phyloP scores from a whole-genome alignment of 2,888 invertebrate genomes.

The Strigamia maritima region DNA sequence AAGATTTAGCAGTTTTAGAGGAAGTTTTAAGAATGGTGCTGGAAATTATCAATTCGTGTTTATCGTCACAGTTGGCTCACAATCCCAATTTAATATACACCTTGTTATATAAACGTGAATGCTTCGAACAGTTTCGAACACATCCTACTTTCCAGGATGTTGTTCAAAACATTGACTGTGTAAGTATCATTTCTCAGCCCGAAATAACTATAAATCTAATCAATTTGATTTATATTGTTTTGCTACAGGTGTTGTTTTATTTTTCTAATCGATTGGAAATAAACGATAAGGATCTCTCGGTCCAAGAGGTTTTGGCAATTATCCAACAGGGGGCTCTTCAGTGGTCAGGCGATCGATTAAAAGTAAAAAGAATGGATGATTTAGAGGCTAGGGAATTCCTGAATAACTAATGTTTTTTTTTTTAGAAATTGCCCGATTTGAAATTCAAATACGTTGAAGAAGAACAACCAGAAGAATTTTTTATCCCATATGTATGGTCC shows the following conservation, averaged over 20 bases:
- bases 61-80: constrained; percentile 80
- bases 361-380: constrained; percentile 59
- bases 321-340: constrained; percentile 88
- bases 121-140: constrained; percentile 80
- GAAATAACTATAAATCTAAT: background rate
- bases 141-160: constrained; percentile 90
- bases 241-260: constrained; percentile 63
- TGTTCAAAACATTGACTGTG: constrained; percentile 91
- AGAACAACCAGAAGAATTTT: constrained; percentile 97
- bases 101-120: constrained; percentile 83
- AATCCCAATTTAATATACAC: constrained; percentile 93
- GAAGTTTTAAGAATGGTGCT: constrained; percentile 94
- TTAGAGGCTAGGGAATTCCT: background rate
- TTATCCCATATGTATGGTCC: constrained; percentile 98
- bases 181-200: constrained; percentile 54
- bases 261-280: constrained; percentile 65
- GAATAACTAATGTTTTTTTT: constrained; percentile 43
- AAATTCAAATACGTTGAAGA: constrained; percentile 99
- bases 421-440: constrained; percentile 94
- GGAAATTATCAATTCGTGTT: constrained; percentile 93
- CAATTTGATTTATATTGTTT: constrained; percentile 21
- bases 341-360: constrained; percentile 90
- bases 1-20: constrained; percentile 87
- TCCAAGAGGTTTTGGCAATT: constrained; percentile 77
- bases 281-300: constrained; percentile 68